These are phyloP conservation scores for Thunnus albacares DNA, from an alignment of 2,797 vertebrate genomes.

Conservation along the genomic window DNA sequence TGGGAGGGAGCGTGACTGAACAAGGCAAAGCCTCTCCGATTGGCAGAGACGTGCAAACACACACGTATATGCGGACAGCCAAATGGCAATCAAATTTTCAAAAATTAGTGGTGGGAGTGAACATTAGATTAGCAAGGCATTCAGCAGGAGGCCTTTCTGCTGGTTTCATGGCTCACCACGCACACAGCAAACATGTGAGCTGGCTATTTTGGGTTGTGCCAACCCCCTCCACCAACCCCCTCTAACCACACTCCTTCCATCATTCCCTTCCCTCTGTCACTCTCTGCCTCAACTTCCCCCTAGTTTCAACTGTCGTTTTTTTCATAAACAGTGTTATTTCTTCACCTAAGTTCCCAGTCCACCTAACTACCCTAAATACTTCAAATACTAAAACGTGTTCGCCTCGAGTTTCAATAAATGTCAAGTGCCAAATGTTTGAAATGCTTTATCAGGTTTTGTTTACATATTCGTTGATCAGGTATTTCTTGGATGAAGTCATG, in stretches of 20 bases:
- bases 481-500: background rate
- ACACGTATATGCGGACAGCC: background rate
- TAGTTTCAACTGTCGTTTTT: slow-evolving; percentile 29
- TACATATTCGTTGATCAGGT: background rate
- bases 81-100: slow-evolving; percentile 48
- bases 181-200: slow-evolving; percentile 83
- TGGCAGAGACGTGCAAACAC: slow-evolving; percentile 35
- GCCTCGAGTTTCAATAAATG: background rate
- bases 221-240: slow-evolving; percentile 45
- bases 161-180: slow-evolving; percentile 62
- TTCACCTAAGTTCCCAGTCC: background rate
- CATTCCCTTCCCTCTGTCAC: slow-evolving; percentile 71
- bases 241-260: slow-evolving; percentile 74
- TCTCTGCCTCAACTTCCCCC: slow-evolving; percentile 58
- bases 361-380: too few relatives aligned
- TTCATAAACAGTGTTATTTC: slow-evolving; percentile 18
- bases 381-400: background rate
- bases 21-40: slow-evolving; percentile 18
- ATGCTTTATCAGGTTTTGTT: background rate
- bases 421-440: background rate
- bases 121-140: slow-evolving; percentile 75
- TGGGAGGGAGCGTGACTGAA: background rate
- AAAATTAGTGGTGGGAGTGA: slow-evolving; percentile 52
- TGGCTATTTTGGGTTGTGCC: slow-evolving; percentile 82
- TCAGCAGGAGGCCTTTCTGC: slow-evolving; percentile 59